A percentile compares a stretch with the other conserved stretches of the same genome.
These are phyloP conservation scores for Hetaerina titia DNA, from an alignment of 2,888 invertebrate species.

Conservation along the genomic window DNA sequence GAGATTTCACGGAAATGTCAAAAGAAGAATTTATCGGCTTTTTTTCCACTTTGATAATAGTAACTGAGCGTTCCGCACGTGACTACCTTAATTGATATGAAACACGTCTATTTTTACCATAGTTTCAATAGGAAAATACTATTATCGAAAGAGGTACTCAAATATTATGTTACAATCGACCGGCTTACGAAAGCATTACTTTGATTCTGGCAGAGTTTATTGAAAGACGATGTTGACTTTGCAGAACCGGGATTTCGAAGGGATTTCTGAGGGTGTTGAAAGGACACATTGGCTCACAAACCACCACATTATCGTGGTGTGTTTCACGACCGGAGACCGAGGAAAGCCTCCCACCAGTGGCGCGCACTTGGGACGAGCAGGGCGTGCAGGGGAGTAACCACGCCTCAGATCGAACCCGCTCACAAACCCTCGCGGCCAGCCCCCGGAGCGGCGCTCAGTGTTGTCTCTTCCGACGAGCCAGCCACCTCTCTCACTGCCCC, in stretches of 20 bases:
- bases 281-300: not conserved
- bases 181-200: not conserved
- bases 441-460: not conserved
- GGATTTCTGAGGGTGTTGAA: not conserved
- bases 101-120: not conserved
- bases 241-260: not conserved
- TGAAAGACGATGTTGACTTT: not conserved
- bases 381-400: not conserved
- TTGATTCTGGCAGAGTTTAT: not conserved
- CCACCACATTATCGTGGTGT: not conserved
- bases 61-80: not conserved
- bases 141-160: not conserved
- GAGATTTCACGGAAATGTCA: not conserved
- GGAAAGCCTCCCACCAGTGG: not conserved
- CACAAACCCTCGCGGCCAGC: not conserved
- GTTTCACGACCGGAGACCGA: not conserved
- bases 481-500: not conserved
- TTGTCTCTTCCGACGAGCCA: not conserved
- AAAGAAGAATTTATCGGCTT: not conserved
- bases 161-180: not conserved
- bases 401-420: not conserved
- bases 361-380: not conserved
- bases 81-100: not conserved
- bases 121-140: not conserved
- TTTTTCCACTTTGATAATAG: not conserved